Base-by-base conservation (phyloP, 2,113 vertebrate genomes). In the Oplegnathus fasciatus region DNA sequence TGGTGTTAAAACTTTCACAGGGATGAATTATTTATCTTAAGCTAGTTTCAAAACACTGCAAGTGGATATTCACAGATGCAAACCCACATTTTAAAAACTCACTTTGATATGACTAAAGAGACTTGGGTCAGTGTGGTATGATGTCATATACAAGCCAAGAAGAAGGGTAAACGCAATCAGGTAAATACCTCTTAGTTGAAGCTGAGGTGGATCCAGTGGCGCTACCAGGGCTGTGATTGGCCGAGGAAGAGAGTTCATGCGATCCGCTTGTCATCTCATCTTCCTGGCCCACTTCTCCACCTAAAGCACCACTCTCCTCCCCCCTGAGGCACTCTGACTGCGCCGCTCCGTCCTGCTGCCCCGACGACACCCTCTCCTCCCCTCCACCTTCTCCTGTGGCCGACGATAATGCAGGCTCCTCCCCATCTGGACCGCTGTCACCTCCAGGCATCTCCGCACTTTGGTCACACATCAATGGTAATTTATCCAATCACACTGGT, bases 171-270 rank as follows among this genome's bases (percentile, higher is more conserved):
- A 65, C 3, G 0, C n/a, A 74, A 26, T 58, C 15, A 58, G 14
- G 3, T 11, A 67, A 55, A 50, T 96, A 97, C 97, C 97, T 97
- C 93, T 86, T 90, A 50, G 83, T 86, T 88, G 94, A 91, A 32
- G 87, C 78, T 82, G 94, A 89, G 40, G 90, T 93, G 37, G 93
- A 95, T 52, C 88, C 93, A 0, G 54, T 84, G 42, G 55, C 67
- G 6, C 88, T 88, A 17, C 92, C 82, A 6, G 72, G 94, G 76
- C 91, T 93, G 50, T 52, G 84, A 65, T 87, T 90, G 57, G 90
- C 76, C 1, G 84, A 90, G 2, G 86, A 87, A 0, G 93, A 88
- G 4, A 75, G 75, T 72, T 83, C 86, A 0, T 66, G 62, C 0
- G 94, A 68, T 24, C 67, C 11, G 1, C 91, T 70, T 1, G 89